phyloP scores from a whole-genome alignment of 2,113 vertebrate genomes.

The Elephas maximus region DNA sequence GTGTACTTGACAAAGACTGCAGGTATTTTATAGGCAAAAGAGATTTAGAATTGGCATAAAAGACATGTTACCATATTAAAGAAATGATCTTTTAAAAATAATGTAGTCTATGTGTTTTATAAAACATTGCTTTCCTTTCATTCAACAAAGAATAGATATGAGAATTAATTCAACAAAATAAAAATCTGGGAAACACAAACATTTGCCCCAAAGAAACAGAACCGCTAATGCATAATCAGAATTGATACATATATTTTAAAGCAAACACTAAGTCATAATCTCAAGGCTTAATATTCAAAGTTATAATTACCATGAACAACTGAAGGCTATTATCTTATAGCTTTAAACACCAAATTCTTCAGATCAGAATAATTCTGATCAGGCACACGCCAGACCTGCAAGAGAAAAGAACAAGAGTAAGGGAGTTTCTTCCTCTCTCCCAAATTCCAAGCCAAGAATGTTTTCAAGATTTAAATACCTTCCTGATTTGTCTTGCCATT shows the following conservation, averaged over 20 bases:
- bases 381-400: conserved; percentile 84
- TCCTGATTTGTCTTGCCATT: conserved; percentile 38
- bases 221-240: not conserved
- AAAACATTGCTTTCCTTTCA: conserved; percentile 49
- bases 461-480: conserved; percentile 14
- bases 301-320: conserved; percentile 91
- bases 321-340: conserved; percentile 86
- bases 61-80: conserved; percentile 10
- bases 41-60: not conserved
- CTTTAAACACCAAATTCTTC: conserved; percentile 83
- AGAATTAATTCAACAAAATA: conserved; percentile 44
- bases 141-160: not conserved
- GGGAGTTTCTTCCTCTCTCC: not conserved
- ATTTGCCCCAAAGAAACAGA: not conserved
- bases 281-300: conserved; percentile 58
- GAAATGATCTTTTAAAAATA: not conserved
- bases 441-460: conserved; percentile 42
- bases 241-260: conserved; percentile 1
- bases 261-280: not conserved
- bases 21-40: conserved; percentile 52
- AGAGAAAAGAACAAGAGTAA: conserved; percentile 76
- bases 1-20: not conserved
- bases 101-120: not conserved
- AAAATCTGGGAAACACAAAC: conserved; percentile 31
- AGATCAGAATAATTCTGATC: conserved; percentile 83